Percentiles rank a stretch among this genome's conserved stretches.
phyloP scores from a whole-genome alignment of 2,113 vertebrate genomes.

The Corapipo altera region DNA sequence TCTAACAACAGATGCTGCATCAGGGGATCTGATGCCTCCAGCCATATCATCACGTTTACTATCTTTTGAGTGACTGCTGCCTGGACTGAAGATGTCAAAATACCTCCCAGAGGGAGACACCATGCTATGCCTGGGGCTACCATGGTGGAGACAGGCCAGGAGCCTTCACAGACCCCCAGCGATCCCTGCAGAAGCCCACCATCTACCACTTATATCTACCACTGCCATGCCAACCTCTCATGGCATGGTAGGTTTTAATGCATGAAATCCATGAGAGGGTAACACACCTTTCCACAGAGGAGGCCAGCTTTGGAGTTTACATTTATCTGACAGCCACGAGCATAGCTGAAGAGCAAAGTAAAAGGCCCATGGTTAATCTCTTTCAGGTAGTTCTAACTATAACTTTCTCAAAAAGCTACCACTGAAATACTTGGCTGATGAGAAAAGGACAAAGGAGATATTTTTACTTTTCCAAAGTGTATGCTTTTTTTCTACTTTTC shows the following conservation, averaged over 20 bases:
- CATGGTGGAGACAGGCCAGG: neutral
- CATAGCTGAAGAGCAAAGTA: neutral
- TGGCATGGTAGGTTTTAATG: fast-evolving
- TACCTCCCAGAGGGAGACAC: neutral
- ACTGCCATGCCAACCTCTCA: neutral
- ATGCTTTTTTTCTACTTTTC: neutral
- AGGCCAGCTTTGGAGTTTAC: neutral
- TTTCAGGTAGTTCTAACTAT: neutral
- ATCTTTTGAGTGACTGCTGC: neutral
- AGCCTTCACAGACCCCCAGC: neutral
- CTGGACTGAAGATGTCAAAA: neutral
- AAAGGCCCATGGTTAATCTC: neutral
- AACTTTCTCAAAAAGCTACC: neutral
- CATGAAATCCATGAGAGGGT: neutral
- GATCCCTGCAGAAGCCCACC: neutral
- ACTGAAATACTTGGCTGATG: neutral
- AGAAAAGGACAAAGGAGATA: neutral
- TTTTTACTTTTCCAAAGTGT: neutral
- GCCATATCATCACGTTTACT: neutral
- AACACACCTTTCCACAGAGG: fast-evolving
- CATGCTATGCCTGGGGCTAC: neutral
- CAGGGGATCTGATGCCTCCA: neutral
- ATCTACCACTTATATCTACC: neutral
- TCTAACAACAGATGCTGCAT: neutral
- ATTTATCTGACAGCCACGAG: neutral